Evolutionary conservation across 2,888 invertebrate species (phyloP).

Genomic region (Leistus spinibarbis): DNA sequence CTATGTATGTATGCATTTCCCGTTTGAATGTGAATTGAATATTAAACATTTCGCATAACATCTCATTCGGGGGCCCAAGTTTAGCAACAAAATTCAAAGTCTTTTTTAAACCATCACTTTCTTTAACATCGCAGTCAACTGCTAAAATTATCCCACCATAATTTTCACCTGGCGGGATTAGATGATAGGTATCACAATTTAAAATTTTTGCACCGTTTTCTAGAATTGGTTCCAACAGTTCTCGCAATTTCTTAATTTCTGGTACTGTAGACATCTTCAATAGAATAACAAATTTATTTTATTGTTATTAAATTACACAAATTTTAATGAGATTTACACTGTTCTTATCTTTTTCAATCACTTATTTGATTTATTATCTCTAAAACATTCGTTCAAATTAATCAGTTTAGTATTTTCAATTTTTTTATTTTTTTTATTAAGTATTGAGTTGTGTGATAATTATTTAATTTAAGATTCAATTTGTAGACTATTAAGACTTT

Average conservation of each 20-base stretch:
- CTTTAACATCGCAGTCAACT: constrained; percentile 52
- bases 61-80: constrained; percentile 62
- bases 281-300: background rate
- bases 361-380: too few species aligned
- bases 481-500: too few species aligned
- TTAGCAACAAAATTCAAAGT: constrained; percentile 63
- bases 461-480: too few species aligned
- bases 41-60: constrained; percentile 61
- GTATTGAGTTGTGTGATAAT: too few species aligned
- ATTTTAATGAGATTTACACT: background rate
- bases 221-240: constrained; percentile 25
- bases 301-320: background rate
- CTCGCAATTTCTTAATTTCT: constrained; percentile 31
- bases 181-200: constrained; percentile 41
- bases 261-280: constrained; percentile 5
- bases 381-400: too few species aligned
- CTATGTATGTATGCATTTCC: constrained; percentile 60
- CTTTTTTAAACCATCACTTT: constrained; percentile 46
- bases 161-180: constrained; percentile 64
- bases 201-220: constrained; percentile 37
- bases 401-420: too few species aligned
- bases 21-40: constrained; percentile 59
- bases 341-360: too few species aligned
- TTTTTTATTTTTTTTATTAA: too few species aligned
- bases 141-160: constrained; percentile 66